Base-by-base conservation (phyloP, 2,113 vertebrate genomes). In the Notothenia rossii region DNA sequence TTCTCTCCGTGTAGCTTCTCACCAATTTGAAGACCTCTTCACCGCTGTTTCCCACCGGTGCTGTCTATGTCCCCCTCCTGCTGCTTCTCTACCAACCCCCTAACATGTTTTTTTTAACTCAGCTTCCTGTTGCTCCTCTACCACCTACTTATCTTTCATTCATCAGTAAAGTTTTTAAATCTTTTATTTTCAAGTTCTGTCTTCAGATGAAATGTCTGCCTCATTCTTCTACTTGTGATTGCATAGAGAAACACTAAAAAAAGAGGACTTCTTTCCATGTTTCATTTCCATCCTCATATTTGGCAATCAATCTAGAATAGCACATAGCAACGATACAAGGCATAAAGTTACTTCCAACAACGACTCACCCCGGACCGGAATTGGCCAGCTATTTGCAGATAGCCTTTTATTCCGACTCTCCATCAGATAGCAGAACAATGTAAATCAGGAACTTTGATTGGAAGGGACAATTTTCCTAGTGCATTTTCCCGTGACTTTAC, bases 381-480 rank as follows among this genome's bases (percentile, higher is more conserved):
- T 60, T 73, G 72, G 71, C 66, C 61, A 18, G 40, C 29, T 81
- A 62, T 87, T 74, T 79, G 56, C 29, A 48, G 46, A 72, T 49
- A 53, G 64, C 33, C n/a, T 76, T 74, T 81, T 51, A 78, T 68
- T 86, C 46, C 56, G 61, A 25, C 10, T 29, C 45, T n/a, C 58
- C 65, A 90, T 93, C 89, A 92, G 90, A 94, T 88, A 91, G 90
- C 58, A 45, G 2, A 86, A 72, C 67, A 74, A 78, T 79, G 72
- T 48, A 58, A 88, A 89, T 89, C 67, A 60, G 50, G 43, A 50
- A 49, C 49, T 80, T 84, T 86, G 61, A 91, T 88, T 89, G 71
- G 53, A 86, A 48, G 61, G 58, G 81, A 46, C 69, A 84, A 68
- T 81, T 80, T 67, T 62, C 58, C 33, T 55, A 63, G 64, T 70